Evolutionary conservation across 1,140 invertebrate species (phyloP).

Genomic region (Drosophila rufa): DNA sequence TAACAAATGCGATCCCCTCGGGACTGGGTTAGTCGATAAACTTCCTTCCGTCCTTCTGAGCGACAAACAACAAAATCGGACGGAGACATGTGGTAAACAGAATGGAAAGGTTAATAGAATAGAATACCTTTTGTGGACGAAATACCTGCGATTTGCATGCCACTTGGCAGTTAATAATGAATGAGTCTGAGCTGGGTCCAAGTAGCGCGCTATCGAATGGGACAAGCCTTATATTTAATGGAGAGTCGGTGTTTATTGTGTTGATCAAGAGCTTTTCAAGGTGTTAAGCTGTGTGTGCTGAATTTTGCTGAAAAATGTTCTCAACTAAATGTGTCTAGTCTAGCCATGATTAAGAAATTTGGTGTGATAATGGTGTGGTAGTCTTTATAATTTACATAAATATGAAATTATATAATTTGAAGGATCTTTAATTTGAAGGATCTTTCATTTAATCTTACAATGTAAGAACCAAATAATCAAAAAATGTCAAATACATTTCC

Average conservation of each 20-base stretch:
- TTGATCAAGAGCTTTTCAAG: constrained; percentile 12
- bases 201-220: constrained; percentile 1
- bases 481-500: not conserved
- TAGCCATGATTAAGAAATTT: too few species aligned
- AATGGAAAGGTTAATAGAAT: constrained; percentile 33
- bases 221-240: constrained; percentile 6
- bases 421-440: too few species aligned
- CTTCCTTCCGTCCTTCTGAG: constrained; percentile 16
- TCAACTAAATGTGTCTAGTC: not conserved
- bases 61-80: constrained; percentile 2
- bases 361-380: too few species aligned
- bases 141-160: constrained; percentile 57
- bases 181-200: constrained; percentile 13
- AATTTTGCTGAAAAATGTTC: not conserved
- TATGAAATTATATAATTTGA: too few species aligned
- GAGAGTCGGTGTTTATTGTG: constrained; percentile 7
- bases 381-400: not conserved
- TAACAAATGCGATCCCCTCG: constrained; percentile 55
- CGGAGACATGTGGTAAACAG: constrained; percentile 19
- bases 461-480: too few species aligned
- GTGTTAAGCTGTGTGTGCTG: not conserved
- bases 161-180: constrained; percentile 54
- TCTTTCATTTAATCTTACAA: too few species aligned
- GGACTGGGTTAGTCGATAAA: constrained; percentile 20
- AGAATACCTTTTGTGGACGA: constrained; percentile 17